Evolutionary conservation across 1,140 invertebrate species (phyloP).

Genomic region (Leucophenga varia): DNA sequence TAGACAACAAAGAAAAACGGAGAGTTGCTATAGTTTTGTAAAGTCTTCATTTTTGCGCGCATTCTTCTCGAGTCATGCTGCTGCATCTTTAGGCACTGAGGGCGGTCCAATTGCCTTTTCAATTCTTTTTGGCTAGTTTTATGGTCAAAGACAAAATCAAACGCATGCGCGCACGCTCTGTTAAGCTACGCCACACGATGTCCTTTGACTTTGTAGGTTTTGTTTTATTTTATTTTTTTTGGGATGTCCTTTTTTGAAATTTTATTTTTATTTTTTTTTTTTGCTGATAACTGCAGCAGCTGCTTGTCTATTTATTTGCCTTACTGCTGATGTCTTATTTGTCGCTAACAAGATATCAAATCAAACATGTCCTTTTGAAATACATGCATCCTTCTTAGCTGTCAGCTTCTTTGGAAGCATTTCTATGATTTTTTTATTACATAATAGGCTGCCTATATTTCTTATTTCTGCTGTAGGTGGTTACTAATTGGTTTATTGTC

Average conservation of each 20-base stretch:
- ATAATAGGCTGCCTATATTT: conserved; percentile 20
- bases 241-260: conserved; percentile 18
- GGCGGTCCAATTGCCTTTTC: no score
- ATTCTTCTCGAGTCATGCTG: no score
- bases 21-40: no score
- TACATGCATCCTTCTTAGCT: no score
- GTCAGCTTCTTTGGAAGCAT: conserved; percentile 48
- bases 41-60: no score
- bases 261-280: no score
- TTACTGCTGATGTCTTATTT: conserved; percentile 37
- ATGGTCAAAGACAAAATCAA: conserved; percentile 15
- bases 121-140: conserved; percentile 29
- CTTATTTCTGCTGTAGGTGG: conserved; percentile 39
- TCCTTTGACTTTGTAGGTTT: conserved; percentile 17
- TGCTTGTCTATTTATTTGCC: conserved; percentile 27
- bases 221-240: background rate
- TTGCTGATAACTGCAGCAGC: conserved; percentile 33
- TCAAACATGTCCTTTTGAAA: no score
- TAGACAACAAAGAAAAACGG: conserved; percentile 28
- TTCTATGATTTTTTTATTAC: conserved; percentile 33
- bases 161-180: no score
- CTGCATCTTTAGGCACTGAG: conserved; percentile 12
- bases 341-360: background rate
- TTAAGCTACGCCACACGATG: conserved; percentile 28
- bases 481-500: conserved; percentile 53